These are phyloP conservation scores for Branchipolynoe longqiensis DNA, from an alignment of 2,888 invertebrate species.

Conservation along the genomic window DNA sequence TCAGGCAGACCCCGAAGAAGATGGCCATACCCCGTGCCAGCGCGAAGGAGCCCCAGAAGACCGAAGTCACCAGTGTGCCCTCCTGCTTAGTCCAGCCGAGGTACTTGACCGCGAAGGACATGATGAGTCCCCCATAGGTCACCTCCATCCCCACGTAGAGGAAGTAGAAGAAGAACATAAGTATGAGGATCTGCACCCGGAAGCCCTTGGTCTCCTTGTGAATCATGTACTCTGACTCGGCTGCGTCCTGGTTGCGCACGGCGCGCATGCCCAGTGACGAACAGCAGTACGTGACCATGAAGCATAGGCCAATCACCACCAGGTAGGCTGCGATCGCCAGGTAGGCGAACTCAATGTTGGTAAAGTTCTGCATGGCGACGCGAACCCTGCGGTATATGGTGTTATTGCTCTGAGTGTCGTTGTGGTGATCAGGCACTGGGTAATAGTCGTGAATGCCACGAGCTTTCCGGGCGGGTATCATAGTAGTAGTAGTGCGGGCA, in stretches of 20 bases:
- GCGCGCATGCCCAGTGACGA: background rate
- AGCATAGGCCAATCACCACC: constrained; percentile 78
- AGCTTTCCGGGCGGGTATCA: no score
- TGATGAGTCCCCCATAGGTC: constrained; percentile 82
- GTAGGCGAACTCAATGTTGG: constrained; percentile 81
- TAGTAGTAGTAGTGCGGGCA: constrained; percentile 60
- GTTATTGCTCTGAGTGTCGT: background rate
- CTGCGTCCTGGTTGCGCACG: background rate
- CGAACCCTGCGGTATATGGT: no score
- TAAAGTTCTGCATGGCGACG: constrained; percentile 71
- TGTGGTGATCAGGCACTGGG: background rate
- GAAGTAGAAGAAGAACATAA: constrained; percentile 81
- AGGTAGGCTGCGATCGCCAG: constrained; percentile 79
- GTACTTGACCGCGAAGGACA: constrained; percentile 80
- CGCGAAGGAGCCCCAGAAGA: constrained; percentile 83
- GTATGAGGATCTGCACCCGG: constrained; percentile 74
- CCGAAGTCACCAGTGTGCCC: constrained; percentile 81
- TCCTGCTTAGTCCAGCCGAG: constrained; percentile 76
- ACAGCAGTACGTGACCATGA: constrained; percentile 79
- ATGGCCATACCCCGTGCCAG: constrained; percentile 81
- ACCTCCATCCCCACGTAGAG: constrained; percentile 82
- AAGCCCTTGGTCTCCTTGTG: constrained; percentile 67
- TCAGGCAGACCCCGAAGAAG: constrained; percentile 80
- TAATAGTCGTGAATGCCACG: no score
- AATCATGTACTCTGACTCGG: constrained; percentile 53